These are phyloP conservation scores for Enteromius viviparus DNA, from an alignment of 2,797 vertebrate species.

Conservation along the genomic window DNA sequence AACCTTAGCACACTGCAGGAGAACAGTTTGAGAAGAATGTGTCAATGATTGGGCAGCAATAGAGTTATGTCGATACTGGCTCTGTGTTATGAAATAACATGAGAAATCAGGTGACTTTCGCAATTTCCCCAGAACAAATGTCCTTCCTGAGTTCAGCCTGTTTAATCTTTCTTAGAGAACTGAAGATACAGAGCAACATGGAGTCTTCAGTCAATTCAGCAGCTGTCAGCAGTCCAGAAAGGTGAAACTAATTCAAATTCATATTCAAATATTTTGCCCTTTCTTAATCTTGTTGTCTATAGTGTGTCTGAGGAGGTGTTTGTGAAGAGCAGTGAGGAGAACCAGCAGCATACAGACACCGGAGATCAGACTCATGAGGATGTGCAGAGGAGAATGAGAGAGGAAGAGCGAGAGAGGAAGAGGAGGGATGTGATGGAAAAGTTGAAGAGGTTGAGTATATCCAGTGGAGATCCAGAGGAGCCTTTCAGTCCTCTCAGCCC, in stretches of 20 bases:
- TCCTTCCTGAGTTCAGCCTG: slow-evolving; percentile 48
- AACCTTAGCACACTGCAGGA: neutral
- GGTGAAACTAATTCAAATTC: neutral
- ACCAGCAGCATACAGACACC: slow-evolving; percentile 2
- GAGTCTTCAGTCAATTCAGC: slow-evolving; percentile 25
- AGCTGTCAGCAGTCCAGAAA: slow-evolving; percentile 17
- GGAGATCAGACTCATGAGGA: slow-evolving; percentile 24
- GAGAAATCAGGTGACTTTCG: slow-evolving; percentile 48
- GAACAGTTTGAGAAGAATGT: slow-evolving; percentile 21
- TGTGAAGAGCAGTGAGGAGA: slow-evolving; percentile 8
- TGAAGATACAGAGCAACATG: slow-evolving; percentile 26
- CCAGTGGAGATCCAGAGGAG: slow-evolving; percentile 69
- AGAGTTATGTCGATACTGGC: neutral
- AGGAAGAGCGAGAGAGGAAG: slow-evolving; percentile 63
- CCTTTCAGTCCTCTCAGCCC: slow-evolving; percentile 73
- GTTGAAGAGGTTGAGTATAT: slow-evolving; percentile 68
- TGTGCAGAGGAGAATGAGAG: slow-evolving; percentile 64
- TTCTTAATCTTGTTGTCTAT: slow-evolving; percentile 6
- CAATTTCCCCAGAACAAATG: slow-evolving; percentile 55
- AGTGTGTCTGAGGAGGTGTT: slow-evolving; percentile 40
- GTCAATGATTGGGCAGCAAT: slow-evolving; percentile 19
- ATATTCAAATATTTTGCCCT: neutral
- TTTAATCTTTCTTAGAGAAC: slow-evolving; percentile 10
- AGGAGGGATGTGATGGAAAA: slow-evolving; percentile 64
- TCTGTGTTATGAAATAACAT: slow-evolving; percentile 42